phyloP scores from a whole-genome alignment of 2,113 vertebrate species.

The Peromyscus maniculatus region DNA sequence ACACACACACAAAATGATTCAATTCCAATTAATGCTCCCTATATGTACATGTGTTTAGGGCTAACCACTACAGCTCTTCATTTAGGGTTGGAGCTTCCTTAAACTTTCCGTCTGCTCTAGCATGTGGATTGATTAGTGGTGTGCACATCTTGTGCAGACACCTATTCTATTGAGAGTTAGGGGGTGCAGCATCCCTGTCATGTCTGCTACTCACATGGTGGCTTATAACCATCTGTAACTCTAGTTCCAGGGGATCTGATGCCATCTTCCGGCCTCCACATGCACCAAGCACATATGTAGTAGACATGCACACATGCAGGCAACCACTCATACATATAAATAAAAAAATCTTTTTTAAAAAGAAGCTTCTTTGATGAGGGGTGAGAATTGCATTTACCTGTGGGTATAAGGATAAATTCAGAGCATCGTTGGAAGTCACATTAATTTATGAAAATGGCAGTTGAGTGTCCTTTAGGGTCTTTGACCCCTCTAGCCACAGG shows the following conservation, averaged over 20 bases:
- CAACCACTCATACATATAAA: not conserved
- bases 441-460: not conserved
- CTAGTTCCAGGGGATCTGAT: not conserved
- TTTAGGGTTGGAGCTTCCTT: not conserved
- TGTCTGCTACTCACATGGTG: not conserved
- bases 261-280: not conserved
- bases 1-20: not conserved
- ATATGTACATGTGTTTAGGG: not conserved
- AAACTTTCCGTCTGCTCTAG: not conserved
- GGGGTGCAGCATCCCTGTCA: not conserved
- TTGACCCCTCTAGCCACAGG: not conserved
- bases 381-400: not conserved
- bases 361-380: not conserved
- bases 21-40: not conserved
- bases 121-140: not conserved
- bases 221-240: not conserved
- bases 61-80: not conserved
- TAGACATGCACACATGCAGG: not conserved
- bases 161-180: not conserved
- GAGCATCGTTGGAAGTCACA: not conserved
- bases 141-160: not conserved
- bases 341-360: not conserved
- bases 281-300: not conserved
- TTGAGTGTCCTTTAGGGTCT: not conserved
- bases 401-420: not conserved